Percentiles rank a stretch among this genome's conserved stretches.
These are phyloP conservation scores for Ancistrus triradiatus DNA, from an alignment of 2,113 vertebrate species.

Conservation along the genomic window DNA sequence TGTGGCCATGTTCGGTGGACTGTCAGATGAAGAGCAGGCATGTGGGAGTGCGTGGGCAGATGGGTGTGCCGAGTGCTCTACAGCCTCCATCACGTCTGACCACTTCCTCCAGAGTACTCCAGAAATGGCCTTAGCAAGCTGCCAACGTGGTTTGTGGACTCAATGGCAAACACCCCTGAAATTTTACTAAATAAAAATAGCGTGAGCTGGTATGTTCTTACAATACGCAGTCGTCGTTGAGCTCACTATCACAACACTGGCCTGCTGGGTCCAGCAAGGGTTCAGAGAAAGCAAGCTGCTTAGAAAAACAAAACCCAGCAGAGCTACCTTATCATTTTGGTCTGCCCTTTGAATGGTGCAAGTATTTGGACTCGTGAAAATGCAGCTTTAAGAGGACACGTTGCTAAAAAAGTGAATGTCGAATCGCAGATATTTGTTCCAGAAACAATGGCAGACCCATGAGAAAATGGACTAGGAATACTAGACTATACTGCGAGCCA, in stretches of 20 bases:
- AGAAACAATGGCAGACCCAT: constrained; percentile 3
- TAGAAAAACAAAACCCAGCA: not conserved
- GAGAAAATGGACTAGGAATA: not conserved
- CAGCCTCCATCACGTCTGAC: constrained; percentile 31
- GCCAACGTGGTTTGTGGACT: constrained; percentile 30
- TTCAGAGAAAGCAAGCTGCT: not conserved
- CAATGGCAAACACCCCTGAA: constrained; percentile 10
- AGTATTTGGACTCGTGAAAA: not conserved
- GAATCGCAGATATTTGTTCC: no score
- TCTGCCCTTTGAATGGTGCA: no score
- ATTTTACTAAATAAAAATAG: constrained; percentile 20
- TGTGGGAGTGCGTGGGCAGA: constrained; percentile 26
- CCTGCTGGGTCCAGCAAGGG: not conserved
- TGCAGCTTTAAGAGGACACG: constrained; percentile 11
- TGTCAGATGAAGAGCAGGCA: not conserved
- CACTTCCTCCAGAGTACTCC: constrained; percentile 35
- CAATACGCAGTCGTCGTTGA: not conserved
- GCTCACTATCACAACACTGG: not conserved
- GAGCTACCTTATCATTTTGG: not conserved
- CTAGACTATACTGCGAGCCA: not conserved
- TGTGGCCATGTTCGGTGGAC: not conserved
- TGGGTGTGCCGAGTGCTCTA: constrained; percentile 35
- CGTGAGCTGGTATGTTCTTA: not conserved
- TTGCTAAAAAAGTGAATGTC: no score
- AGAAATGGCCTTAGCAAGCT: constrained; percentile 25